Evolutionary conservation across 2,113 vertebrate species (phyloP).

Genomic region (Climacteris rufus): DNA sequence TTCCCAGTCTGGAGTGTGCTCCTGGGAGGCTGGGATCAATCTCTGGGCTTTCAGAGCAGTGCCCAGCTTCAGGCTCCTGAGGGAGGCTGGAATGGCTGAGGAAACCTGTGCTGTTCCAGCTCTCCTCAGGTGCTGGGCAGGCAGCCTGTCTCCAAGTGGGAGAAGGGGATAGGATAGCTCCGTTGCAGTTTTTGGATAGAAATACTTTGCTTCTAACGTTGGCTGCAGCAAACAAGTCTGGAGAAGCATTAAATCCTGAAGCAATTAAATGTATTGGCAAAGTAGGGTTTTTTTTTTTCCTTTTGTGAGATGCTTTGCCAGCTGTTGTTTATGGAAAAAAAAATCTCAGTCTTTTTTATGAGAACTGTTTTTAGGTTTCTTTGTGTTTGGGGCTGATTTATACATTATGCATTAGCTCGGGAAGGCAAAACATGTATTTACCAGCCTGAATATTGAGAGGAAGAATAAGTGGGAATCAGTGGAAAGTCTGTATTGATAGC

Average conservation of each 20-base stretch:
- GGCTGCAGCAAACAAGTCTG: neutral
- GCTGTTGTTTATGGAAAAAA: constrained; percentile 29
- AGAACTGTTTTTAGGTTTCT: constrained; percentile 32
- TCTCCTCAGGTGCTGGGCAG: neutral
- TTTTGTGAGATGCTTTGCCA: constrained; percentile 29
- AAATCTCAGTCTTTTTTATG: neutral
- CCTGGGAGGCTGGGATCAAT: neutral
- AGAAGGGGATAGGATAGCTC: neutral
- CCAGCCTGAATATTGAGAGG: neutral
- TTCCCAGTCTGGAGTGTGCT: accelerated
- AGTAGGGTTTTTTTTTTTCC: neutral
- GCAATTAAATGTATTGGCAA: constrained; percentile 5
- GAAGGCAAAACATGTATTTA: constrained; percentile 44
- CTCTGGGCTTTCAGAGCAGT: too few species aligned
- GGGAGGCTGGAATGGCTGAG: neutral
- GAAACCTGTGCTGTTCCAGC: neutral
- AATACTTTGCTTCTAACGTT: neutral
- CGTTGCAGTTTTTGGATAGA: neutral
- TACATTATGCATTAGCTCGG: constrained; percentile 34
- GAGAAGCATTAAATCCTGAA: constrained; percentile 10
- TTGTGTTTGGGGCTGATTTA: constrained; percentile 17
- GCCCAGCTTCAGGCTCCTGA: neutral
- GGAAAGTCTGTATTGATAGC: neutral
- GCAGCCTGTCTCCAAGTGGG: accelerated
- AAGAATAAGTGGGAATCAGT: neutral